A percentile compares a stretch with the other conserved stretches of the same genome.
phyloP scores from a whole-genome alignment of 1,140 invertebrate species.

The Drosophila dunni region DNA sequence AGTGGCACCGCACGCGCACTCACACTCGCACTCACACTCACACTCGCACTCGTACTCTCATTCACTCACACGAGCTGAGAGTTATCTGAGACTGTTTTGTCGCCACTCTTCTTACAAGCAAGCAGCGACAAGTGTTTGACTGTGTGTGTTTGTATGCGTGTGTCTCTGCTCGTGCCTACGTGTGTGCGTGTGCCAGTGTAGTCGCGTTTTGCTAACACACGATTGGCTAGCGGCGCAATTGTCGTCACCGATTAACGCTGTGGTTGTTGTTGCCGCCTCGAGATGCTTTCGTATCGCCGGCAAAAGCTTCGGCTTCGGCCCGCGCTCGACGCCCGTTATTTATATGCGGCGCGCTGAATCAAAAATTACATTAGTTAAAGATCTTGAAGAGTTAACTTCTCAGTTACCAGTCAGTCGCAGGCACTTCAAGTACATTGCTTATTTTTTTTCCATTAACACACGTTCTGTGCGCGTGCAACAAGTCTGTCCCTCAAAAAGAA shows the following conservation, averaged over 20 bases:
- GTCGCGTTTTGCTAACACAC: slow-evolving; percentile 27
- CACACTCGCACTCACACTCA: not conserved
- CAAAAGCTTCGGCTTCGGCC: slow-evolving; percentile 29
- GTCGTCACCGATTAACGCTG: slow-evolving; percentile 16
- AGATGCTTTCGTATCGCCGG: slow-evolving; percentile 18
- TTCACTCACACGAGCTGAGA: too few relatives aligned
- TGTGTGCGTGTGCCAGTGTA: slow-evolving; percentile 24
- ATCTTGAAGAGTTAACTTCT: slow-evolving; percentile 58
- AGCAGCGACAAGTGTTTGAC: not conserved
- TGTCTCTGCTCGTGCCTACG: not conserved
- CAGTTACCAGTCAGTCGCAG: slow-evolving; percentile 11
- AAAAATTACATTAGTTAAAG: slow-evolving; percentile 52
- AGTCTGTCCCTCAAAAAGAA: not conserved
- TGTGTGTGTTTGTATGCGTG: slow-evolving; percentile 10
- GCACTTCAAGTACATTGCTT: not conserved
- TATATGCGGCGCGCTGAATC: slow-evolving; percentile 36
- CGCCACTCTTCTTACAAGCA: not conserved
- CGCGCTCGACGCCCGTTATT: slow-evolving; percentile 19
- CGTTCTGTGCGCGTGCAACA: not conserved
- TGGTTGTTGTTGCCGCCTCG: slow-evolving; percentile 1
- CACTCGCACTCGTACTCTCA: not conserved
- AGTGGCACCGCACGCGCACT: not conserved
- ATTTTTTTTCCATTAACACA: not conserved
- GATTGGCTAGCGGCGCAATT: slow-evolving; percentile 50
- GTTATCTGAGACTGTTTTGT: too few relatives aligned